Evolutionary conservation across 2,888 invertebrate species (phyloP).

Genomic region (Candidula unifasciata): DNA sequence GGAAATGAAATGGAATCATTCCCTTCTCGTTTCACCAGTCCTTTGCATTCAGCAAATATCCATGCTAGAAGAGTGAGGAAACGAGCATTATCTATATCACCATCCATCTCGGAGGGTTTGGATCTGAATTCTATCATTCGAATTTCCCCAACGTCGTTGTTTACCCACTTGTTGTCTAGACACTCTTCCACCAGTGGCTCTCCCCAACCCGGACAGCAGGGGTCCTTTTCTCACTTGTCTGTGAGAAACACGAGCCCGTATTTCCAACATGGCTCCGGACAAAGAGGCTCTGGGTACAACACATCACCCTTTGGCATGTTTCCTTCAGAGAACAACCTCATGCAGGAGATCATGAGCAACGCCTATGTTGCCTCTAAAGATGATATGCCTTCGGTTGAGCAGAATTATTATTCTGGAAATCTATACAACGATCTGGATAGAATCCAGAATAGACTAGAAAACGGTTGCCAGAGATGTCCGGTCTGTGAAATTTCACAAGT

Average conservation of each 20-base stretch:
- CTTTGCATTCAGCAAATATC: conserved; percentile 72
- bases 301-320: conserved; percentile 55
- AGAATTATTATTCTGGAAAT: conserved; percentile 56
- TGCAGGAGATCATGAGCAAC: conserved; percentile 70
- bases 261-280: conserved; percentile 67
- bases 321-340: conserved; percentile 58
- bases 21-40: conserved; percentile 73
- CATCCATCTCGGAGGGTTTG: conserved; percentile 73
- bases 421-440: conserved; percentile 19
- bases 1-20: conserved; percentile 68
- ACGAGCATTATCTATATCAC: conserved; percentile 75
- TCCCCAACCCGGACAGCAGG: conserved; percentile 66
- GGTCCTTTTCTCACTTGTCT: conserved; percentile 76
- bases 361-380: conserved; percentile 71
- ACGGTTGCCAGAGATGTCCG: background rate
- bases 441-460: background rate
- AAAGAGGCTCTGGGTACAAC: conserved; percentile 55
- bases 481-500: background rate
- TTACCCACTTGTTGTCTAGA: conserved; percentile 67
- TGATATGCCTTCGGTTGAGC: conserved; percentile 70
- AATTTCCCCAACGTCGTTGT: conserved; percentile 78
- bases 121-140: conserved; percentile 78
- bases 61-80: conserved; percentile 67
- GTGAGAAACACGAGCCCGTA: conserved; percentile 73
- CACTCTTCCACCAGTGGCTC: conserved; percentile 71